Conservation (phyloP, 2,888 invertebrate genomes). For the Cryptocephalus primarius region DNA sequence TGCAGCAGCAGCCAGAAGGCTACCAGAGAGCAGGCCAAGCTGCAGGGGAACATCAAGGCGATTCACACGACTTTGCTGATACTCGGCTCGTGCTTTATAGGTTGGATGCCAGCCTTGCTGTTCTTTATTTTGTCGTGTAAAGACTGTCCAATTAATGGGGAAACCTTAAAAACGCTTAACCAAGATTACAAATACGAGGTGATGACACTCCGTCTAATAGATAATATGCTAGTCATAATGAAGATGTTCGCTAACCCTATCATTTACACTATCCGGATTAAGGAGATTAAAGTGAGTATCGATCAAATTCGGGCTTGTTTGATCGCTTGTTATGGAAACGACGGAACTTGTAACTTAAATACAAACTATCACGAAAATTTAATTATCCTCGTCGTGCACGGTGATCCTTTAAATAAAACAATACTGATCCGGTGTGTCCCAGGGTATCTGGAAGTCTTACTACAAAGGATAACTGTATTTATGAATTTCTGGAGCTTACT, state of each 20-base stretch:
- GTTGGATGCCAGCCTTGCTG: conserved; percentile 51
- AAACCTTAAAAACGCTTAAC: conserved; percentile 16
- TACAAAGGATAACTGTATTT: too few species aligned
- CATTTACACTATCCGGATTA: conserved; percentile 55
- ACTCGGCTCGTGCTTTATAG: conserved; percentile 46
- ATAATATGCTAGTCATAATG: conserved; percentile 46
- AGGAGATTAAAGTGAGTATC: conserved; percentile 46
- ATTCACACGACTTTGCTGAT: conserved; percentile 52
- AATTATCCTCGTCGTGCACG: too few species aligned
- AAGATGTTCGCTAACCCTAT: conserved; percentile 54
- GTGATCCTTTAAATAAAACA: too few species aligned
- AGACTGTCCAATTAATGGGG: conserved; percentile 25
- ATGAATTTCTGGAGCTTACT: too few species aligned
- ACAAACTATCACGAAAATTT: too few species aligned
- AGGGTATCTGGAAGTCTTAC: too few species aligned
- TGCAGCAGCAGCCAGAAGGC: conserved; percentile 14
- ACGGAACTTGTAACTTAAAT: neutral
- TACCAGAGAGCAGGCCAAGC: conserved; percentile 28
- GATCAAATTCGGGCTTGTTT: neutral
- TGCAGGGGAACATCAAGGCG: conserved; percentile 44
- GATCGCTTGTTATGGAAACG: neutral
- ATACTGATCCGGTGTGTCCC: too few species aligned
- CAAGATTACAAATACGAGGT: conserved; percentile 16
- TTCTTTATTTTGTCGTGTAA: conserved; percentile 46
- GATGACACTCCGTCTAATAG: conserved; percentile 18